Base-by-base conservation (phyloP, 2,888 invertebrate genomes). In the Coecobrya sp. region DNA sequence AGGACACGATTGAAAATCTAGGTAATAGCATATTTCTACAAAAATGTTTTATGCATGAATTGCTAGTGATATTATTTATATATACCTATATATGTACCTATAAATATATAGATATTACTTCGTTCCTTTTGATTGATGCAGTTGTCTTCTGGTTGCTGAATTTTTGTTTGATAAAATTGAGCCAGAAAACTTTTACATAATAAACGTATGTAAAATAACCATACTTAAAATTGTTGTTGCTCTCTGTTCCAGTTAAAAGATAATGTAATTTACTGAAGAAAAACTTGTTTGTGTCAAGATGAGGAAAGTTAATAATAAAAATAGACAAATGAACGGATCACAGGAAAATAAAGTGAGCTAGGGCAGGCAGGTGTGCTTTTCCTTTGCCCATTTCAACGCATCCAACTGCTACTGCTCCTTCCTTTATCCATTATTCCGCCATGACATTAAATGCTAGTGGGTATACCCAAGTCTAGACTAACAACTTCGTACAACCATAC, bases 351-450 rank as follows among this genome's bases (percentile, higher is more conserved):
- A 76, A 87, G 86, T 59, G 86, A 73, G 62, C 70, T 55, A 84
- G 84, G 36, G 73, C 65, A 81, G 88, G 88, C 88, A 89, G 89
- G 89, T 89, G 89, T 89, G 82, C 27, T 88, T 62, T 81, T 65
- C 19, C 19, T 27, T 5, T 52, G 65, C 5, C 5, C 49, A 22
- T 13, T 45, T 65, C 42, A 55, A 27, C 27, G 25, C 45, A 42
- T 49, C 76, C 76, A 62, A 65, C 42, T 81, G n/a, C 59, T 68
- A 45, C 68, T 27, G 16, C 13, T 42, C 62, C 25, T 22, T 84
- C 65, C 11, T 68, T 49, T 25, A 45, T 82, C 55, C 42, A 27
- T 42, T 62, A 7, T 65, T 59, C 16, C 22, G n/a, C 27, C 22
- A 68, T 25, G 45, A 8, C 49, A 49, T 42, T n/a, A 68, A 42